Percentiles rank a stretch among this genome's conserved stretches.
phyloP scores from a whole-genome alignment of 2,797 vertebrate genomes.

The Falco novaeseelandiae region DNA sequence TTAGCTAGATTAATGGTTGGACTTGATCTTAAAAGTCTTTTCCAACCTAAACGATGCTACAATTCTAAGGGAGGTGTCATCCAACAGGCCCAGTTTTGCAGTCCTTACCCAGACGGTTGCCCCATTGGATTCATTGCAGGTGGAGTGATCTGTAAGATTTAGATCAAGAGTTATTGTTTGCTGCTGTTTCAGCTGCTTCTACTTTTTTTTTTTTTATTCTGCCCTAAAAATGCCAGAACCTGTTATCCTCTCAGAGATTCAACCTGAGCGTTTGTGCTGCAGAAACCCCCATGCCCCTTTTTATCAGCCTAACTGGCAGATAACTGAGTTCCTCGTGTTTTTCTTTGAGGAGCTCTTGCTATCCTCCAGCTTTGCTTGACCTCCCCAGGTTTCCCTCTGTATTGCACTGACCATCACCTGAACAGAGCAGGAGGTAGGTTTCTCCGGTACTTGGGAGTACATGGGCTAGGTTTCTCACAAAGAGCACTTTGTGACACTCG shows the following conservation, averaged over 20 bases:
- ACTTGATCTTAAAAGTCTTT: too few relatives aligned
- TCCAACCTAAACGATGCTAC: too few relatives aligned
- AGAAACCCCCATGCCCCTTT: not conserved
- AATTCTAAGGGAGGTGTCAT: not conserved
- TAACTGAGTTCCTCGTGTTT: not conserved
- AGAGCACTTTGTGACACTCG: fast-evolving
- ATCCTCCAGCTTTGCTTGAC: not conserved
- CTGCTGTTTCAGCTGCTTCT: constrained; percentile 41
- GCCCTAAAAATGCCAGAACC: constrained; percentile 68
- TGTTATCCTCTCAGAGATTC: constrained; percentile 38
- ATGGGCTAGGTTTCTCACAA: not conserved
- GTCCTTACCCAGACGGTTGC: not conserved
- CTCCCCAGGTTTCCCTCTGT: not conserved
- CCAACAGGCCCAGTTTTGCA: not conserved
- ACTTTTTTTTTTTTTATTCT: not conserved
- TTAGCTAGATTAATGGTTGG: too few relatives aligned
- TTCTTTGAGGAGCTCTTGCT: not conserved
- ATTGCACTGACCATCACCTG: not conserved
- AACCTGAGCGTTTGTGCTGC: constrained; percentile 36
- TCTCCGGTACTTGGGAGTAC: not conserved
- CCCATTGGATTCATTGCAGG: not conserved
- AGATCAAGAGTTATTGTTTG: constrained; percentile 27
- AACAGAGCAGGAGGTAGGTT: not conserved
- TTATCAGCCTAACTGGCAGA: not conserved
- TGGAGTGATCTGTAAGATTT: not conserved